Conservation (phyloP, 2,888 invertebrate species). For the Leucozona laternaria region DNA sequence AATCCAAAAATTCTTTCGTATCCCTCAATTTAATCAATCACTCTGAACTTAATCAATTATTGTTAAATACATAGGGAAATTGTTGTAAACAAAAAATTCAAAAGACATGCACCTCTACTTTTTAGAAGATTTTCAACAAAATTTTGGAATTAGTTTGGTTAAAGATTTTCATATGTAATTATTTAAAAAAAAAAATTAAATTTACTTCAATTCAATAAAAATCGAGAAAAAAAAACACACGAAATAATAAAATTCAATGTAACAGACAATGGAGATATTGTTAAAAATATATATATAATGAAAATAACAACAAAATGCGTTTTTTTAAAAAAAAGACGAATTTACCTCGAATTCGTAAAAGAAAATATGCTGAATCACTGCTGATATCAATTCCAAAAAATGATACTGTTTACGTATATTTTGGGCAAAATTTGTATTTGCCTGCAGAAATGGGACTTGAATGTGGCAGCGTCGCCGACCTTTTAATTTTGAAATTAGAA, state of each 20-base stretch:
- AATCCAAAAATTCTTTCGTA: neutral
- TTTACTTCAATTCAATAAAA: neutral
- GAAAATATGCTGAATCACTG: too few relatives aligned
- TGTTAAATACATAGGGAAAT: slow-evolving; percentile 21
- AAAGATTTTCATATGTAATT: slow-evolving; percentile 43
- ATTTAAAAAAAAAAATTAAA: slow-evolving; percentile 20
- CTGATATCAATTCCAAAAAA: too few relatives aligned
- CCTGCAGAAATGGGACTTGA: too few relatives aligned
- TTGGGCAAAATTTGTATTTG: too few relatives aligned
- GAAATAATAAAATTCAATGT: slow-evolving; percentile 41
- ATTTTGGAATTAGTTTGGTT: slow-evolving; percentile 59
- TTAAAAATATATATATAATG: slow-evolving; percentile 60
- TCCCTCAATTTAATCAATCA: slow-evolving; percentile 27
- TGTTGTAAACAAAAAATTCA: slow-evolving; percentile 1
- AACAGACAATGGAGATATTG: slow-evolving; percentile 64
- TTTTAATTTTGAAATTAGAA: too few relatives aligned
- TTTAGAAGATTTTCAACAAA: slow-evolving; percentile 38
- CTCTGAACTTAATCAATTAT: slow-evolving; percentile 27
- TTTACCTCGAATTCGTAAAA: too few relatives aligned
- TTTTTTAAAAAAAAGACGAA: slow-evolving; percentile 7
- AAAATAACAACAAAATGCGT: slow-evolving; percentile 17
- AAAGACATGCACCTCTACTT: slow-evolving; percentile 43
- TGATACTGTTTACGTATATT: too few relatives aligned
- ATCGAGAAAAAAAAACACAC: slow-evolving; percentile 9
- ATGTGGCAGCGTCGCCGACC: too few relatives aligned